Base-by-base conservation (phyloP, 2,888 invertebrate genomes). In the Pomacea canaliculata region DNA sequence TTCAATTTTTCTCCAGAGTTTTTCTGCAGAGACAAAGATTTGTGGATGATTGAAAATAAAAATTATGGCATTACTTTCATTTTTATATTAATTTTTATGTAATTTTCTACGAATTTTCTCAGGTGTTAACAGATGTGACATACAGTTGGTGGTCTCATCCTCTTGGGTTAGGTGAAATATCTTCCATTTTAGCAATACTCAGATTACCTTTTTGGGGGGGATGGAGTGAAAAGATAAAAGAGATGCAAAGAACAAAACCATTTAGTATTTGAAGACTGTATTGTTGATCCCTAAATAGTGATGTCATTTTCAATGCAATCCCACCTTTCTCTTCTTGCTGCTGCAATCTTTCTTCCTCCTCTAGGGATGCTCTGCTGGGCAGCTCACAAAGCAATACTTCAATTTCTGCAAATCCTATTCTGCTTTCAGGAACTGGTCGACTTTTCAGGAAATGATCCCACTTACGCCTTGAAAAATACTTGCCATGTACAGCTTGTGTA, bases 321-420 rank as follows among this genome's bases (percentile, higher is more conserved):
- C 73, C 59, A 87, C 87, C 87, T 81, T 83, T 81, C 76, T 79
- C 82, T 63, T 85, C 85, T 74, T 81, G 83, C 63, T 84, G 82
- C 59, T 84, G 84, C 62, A 85, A 85, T 70, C 81, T 82, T 67
- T 80, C 80, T 59, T 89, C 89, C 7, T 83, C 81, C 56, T 84
- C 76, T 4, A 83, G 71, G 46, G 86, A 86, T n/a, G 79, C 73
- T 70, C 81, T 81, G 75, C 83, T 86, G 49, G 88, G 88, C 65
- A 90, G 85, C 76, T 88, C 86, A 81, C 90, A 90, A 66, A 90
- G 80, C 78, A 87, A 82, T 5, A 90, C 89, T 77, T 90, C 90
- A 48, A 90, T 88, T 80, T 90, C 90, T 48, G 86, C 82, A 79
- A 90, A 90, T 5, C 85, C 79, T 18, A 90, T 86, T 1, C 83